Conservation (phyloP, 1,140 invertebrate species). For the Brachionus paranguensis region DNA sequence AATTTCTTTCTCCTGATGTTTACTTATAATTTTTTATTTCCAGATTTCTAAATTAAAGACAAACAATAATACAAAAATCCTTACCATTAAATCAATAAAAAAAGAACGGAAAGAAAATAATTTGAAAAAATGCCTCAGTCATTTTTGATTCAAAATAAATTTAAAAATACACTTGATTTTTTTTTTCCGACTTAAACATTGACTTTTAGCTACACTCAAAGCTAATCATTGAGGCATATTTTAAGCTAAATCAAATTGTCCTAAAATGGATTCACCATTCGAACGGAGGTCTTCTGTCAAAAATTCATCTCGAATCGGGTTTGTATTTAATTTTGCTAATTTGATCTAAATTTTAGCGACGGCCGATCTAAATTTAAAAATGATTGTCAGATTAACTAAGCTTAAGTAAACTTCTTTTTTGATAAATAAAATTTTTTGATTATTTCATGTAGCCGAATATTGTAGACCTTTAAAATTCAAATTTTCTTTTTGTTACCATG, state of each 20-base stretch:
- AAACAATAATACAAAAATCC: not conserved
- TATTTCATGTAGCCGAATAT: not conserved
- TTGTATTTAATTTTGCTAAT: not conserved
- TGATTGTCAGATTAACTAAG: not conserved
- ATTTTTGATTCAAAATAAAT: not conserved
- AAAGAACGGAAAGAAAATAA: not conserved
- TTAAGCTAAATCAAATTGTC: not conserved
- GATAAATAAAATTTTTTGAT: not conserved
- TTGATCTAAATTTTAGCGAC: not conserved
- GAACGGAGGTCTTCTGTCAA: not conserved
- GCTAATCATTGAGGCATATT: not conserved
- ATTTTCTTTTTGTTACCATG: not conserved
- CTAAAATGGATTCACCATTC: conserved; percentile 1
- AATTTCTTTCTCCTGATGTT: not conserved
- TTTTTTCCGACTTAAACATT: not conserved
- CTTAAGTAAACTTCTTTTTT: not conserved
- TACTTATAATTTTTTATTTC: not conserved
- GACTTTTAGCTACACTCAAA: not conserved
- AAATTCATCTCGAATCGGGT: not conserved
- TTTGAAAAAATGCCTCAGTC: not conserved
- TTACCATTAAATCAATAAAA: not conserved
- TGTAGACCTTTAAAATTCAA: not conserved
- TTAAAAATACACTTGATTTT: not conserved
- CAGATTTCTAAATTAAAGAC: not conserved
- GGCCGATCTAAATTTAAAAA: not conserved